Evolutionary conservation across 2,888 invertebrate species (phyloP), one percentile per base, ranked within the genome.

Genomic region (Eilema caniola): DNA sequence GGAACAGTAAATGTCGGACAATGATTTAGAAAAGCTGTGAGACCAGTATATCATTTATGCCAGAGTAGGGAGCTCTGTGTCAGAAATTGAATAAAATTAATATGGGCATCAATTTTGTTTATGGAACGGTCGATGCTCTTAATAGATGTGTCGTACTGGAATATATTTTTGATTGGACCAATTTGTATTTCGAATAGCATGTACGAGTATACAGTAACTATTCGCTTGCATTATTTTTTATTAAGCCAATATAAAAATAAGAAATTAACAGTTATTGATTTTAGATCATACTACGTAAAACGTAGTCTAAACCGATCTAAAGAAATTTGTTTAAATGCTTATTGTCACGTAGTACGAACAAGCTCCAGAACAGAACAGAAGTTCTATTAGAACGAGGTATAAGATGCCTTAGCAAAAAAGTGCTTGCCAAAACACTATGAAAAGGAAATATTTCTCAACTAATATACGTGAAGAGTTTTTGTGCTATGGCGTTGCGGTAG

Each of bases 71-170:
- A 78, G 80, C 77, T 75, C 73, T 77, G 82, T 83, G 79, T 83
- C 81, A 89, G 90, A 90, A 90, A 92, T 92, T 93, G 89, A 90
- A 91, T 91, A 90, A 90, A 91, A 91, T 91, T 90, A 90, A 91
- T 90, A 84, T 85, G 86, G 80, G 80, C 88, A 86, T 89, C 88
- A 89, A 91, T 90, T 90, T 53, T 87, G 85, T 85, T 85, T 80
- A 81, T 83, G 82, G 79, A 75, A 74, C 80, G 85, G 86, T 83
- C 83, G 85, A 85, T 83, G 86, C 75, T 81, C 85, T 82, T 83
- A 87, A 86, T 86, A 82, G 78, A 81, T 62, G 69, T 69, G 61
- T 70, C 64, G 71, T 71, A 63, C n/a, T 8, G 68, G 74, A 71
- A 41, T 61, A 77, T 74, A 74, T 62, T 72, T 83, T 73, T 77